phyloP scores from a whole-genome alignment of 2,797 vertebrate genomes.

The Austrolebias charrua region DNA sequence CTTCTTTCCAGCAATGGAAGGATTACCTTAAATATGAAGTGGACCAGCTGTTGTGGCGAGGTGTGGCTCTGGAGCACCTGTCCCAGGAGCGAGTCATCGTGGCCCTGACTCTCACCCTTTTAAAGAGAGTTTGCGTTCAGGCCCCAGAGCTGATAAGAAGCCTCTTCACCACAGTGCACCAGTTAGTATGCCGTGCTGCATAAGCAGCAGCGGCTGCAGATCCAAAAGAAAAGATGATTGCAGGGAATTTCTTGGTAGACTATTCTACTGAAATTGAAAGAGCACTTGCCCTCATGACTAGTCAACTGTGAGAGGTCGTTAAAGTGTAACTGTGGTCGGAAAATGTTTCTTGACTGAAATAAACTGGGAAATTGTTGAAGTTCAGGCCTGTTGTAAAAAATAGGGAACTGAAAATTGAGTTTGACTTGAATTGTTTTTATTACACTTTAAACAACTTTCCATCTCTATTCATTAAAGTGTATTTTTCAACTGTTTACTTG shows the following conservation, averaged over 20 bases:
- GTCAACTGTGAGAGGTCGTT: neutral
- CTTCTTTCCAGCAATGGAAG: slow-evolving; percentile 69
- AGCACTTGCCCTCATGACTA: neutral
- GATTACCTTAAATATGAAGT: slow-evolving; percentile 66
- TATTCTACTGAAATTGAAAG: neutral
- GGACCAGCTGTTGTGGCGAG: slow-evolving; percentile 32
- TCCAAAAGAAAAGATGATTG: neutral
- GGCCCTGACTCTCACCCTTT: slow-evolving; percentile 82
- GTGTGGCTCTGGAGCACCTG: slow-evolving; percentile 65
- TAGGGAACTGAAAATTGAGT: neutral
- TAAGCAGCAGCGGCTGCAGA: neutral
- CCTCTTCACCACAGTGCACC: slow-evolving; percentile 71
- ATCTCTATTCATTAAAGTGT: neutral
- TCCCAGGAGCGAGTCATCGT: slow-evolving; percentile 78
- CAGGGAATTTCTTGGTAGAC: neutral
- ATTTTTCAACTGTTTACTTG: slow-evolving; percentile 10
- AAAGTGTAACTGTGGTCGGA: too few species aligned
- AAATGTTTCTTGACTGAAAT: neutral
- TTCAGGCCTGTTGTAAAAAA: neutral
- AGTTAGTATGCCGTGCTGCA: slow-evolving; percentile 64
- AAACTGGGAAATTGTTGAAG: slow-evolving; percentile 5
- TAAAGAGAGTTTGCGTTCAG: slow-evolving; percentile 79
- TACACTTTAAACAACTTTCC: neutral
- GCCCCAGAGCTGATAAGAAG: slow-evolving; percentile 73
- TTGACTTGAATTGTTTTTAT: slow-evolving; percentile 21